Evolutionary conservation across 2,888 invertebrate genomes (phyloP).

Genomic region (Oxystoma pomonae): DNA sequence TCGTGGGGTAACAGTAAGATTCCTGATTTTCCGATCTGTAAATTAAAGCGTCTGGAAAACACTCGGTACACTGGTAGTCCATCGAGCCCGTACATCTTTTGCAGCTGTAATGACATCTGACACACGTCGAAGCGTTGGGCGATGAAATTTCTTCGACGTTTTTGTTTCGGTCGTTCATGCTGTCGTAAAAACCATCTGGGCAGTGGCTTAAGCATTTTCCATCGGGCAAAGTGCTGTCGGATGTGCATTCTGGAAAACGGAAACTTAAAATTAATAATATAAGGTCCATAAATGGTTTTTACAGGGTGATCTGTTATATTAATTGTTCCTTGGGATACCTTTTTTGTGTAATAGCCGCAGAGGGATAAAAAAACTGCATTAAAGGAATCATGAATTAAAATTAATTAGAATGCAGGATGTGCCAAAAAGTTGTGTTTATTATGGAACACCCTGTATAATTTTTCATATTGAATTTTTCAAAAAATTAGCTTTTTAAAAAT

Average conservation of each 20-base stretch:
- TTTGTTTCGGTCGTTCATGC: constrained; percentile 29
- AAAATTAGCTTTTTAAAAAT: no score
- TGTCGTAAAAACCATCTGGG: constrained; percentile 41
- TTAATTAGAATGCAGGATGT: no score
- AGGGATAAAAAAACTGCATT: no score
- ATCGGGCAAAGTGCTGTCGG: constrained; percentile 57
- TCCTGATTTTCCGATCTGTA: constrained; percentile 44
- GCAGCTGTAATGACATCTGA: constrained; percentile 73
- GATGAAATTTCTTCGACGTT: constrained; percentile 26
- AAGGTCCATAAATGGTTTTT: no score
- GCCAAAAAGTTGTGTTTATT: no score
- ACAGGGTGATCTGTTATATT: no score
- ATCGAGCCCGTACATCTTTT: constrained; percentile 63
- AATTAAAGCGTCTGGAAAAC: constrained; percentile 62
- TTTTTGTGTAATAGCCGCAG: no score
- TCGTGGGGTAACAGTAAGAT: constrained; percentile 42
- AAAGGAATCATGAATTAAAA: no score
- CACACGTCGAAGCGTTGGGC: constrained; percentile 48
- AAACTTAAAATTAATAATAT: no score
- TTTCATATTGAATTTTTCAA: no score
- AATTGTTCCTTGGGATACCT: no score
- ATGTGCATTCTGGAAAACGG: constrained; percentile 61
- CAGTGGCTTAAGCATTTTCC: constrained; percentile 59
- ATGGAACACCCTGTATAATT: no score
- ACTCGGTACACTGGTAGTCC: constrained; percentile 64